A percentile compares a stretch with the other conserved stretches of the same genome.
These are phyloP conservation scores for Promerops cafer DNA, from an alignment of 2,113 vertebrate species.

Conservation along the genomic window DNA sequence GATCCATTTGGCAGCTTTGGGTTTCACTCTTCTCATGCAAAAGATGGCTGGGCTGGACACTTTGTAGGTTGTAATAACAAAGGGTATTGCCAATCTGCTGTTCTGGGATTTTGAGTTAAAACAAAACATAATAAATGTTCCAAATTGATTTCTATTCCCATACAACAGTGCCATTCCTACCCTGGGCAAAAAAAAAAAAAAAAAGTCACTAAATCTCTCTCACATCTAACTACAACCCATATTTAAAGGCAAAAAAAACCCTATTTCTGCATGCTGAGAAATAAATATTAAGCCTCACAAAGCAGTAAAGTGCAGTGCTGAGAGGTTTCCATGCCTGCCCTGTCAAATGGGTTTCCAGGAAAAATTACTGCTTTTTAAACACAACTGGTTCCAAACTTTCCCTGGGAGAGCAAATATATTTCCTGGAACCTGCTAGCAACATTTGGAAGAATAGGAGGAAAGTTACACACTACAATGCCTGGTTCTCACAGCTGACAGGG, in stretches of 20 bases:
- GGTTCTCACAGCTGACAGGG: not conserved
- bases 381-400: constrained; percentile 34
- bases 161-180: not conserved
- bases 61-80: not conserved
- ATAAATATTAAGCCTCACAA: not conserved
- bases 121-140: not conserved
- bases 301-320: not conserved
- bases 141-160: not conserved
- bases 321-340: not conserved
- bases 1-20: not conserved
- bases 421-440: constrained; percentile 30
- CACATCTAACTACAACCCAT: not conserved
- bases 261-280: not conserved
- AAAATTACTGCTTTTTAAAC: constrained; percentile 40
- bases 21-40: not conserved
- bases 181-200: not conserved
- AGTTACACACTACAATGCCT: not conserved
- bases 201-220: not conserved
- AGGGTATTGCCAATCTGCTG: not conserved
- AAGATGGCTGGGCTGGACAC: not conserved
- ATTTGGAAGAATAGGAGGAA: not conserved
- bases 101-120: not conserved
- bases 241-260: not conserved
- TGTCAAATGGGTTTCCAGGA: constrained; percentile 5
- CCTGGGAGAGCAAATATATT: constrained; percentile 26